Evolutionary conservation across 1,140 invertebrate genomes (phyloP), one percentile per base, ranked within the genome.

Genomic region (Reticulitermes speratus): DNA sequence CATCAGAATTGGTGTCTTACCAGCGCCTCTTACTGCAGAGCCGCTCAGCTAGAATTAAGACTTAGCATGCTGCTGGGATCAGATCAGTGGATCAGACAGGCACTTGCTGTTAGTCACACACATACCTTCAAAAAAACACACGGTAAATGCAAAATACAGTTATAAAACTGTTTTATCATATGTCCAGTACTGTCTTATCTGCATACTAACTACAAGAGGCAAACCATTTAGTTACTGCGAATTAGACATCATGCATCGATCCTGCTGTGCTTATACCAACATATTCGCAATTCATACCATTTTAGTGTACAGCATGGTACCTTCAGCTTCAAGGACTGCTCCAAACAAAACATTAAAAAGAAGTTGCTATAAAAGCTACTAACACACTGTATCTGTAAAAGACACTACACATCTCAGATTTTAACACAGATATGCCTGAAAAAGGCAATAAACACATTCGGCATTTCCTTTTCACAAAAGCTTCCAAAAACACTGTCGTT

Each of bases 101-200:
- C 30, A 52, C 83, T 84, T 84, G 44, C 45, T 84, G 83, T 84
- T 84, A 84, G 44, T 52, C 52, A 45, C 83, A 84, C n/a, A 84
- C 83, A 52, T 30, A 23, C 45, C 83, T 52, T 84, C 83, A 84
- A 84, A 48, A 30, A 84, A 52, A 84, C 83, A 84, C 30, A 45
- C 21, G 30, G 44, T 83, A 48, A 44, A 75, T n/a, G 25, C 65
- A 75, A 75, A 75, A 75, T 75, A 59, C 21, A 30, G 65, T 75
- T n/a, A 75, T 75, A n/a, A 75, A 75, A 75, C 25, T 75, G 65
- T 8, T 11, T 55, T 75, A 75, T 75, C 65, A 30, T 16, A 30
- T 30, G 52, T 30, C n/a, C n/a, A 30, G 65, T 75, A 25, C n/a
- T 75, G n/a, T 75, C 65, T 11, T 30, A n/a, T n/a, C 65, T n/a